Evolutionary conservation across 1,140 invertebrate species (phyloP).

Genomic region (Neelides sp.): DNA sequence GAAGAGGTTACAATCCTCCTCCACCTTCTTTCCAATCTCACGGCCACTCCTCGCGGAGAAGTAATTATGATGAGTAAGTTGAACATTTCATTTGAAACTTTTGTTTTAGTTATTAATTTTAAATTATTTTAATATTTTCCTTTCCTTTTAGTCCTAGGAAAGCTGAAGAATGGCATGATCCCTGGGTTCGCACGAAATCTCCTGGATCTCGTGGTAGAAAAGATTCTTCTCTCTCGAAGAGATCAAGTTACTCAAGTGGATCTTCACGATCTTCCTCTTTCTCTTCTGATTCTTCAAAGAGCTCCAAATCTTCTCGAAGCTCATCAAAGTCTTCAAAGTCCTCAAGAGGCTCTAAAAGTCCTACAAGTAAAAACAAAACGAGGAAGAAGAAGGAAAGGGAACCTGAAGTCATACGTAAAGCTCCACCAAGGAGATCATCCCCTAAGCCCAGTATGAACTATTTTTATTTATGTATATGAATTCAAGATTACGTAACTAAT

Average conservation of each 20-base stretch:
- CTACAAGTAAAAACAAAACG: conserved; percentile 9
- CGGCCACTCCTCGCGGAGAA: conserved; percentile 16
- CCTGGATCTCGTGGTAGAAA: conserved; percentile 40
- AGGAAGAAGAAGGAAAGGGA: conserved; percentile 16
- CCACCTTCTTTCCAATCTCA: conserved; percentile 9
- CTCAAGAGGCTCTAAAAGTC: conserved; percentile 19
- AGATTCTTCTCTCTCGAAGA: conserved; percentile 36
- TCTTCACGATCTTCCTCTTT: conserved; percentile 27
- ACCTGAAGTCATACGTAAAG: conserved; percentile 23
- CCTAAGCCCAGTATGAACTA: conserved; percentile 25
- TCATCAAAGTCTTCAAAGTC: conserved; percentile 24
- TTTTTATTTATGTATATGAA: no score
- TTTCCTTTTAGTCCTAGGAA: conserved; percentile 17
- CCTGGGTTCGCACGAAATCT: conserved; percentile 72
- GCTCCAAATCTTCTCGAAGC: conserved; percentile 16
- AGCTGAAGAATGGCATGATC: conserved; percentile 77
- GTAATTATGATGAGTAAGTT: conserved; percentile 12
- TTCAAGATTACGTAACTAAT: neutral
- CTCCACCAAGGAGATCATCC: conserved; percentile 22
- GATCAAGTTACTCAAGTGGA: conserved; percentile 50
- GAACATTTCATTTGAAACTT: neutral
- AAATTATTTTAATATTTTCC: conserved; percentile 7
- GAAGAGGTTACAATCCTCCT: conserved; percentile 8
- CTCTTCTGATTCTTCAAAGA: conserved; percentile 32
- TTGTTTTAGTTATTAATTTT: neutral